Base-by-base conservation (phyloP, 1,140 invertebrate species). In the Drosophila virilis region DNA sequence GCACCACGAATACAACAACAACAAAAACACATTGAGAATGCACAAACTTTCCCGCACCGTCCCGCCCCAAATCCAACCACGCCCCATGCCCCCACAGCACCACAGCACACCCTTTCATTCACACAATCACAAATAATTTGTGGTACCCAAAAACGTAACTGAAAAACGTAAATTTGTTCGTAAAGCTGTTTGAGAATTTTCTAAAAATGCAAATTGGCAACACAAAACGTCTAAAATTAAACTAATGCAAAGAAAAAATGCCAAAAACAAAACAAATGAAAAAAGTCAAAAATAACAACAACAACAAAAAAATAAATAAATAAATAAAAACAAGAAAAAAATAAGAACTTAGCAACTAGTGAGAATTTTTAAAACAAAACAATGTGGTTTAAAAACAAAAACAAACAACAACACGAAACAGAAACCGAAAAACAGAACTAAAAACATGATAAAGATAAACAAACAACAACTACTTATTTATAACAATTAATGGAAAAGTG, bases 271-370 rank as follows among this genome's bases (percentile, higher is more conserved):
- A 42, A 61, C 59, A 58, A 66, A 67, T 42, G 22, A 46, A 48
- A 58, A 50, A n/a, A 42, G 7, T 5, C 45, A 50, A 51, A 50
- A 61, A 22, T n/a, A n/a, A n/a, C n/a, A n/a, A n/a, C n/a, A n/a
- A n/a, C n/a, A n/a, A n/a, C 1, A 48, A 17, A 52, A 45, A 22
- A 69, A 37, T 17, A 2, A n/a, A n/a, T n/a, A n/a, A n/a, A n/a
- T 2, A 22, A 22, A 33, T n/a, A 62, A 66, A 15, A 45, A 58
- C 58, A 77, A 71, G 68, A 50, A 33, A 65, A 65, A 72, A 69
- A 50, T 35, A 68, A 81, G 58, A 69, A 73, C 62, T 74, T 90
- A 89, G 80, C 64, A 84, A 84, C 59, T 81, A 89, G 85, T 78
- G 61, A 73, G 46, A 72, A 85, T 85, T 90, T 89, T 84, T 90